A percentile compares a stretch with the other conserved stretches of the same genome.
Conservation (phyloP, 2,888 invertebrate genomes). For the Galeruca laticollis region DNA sequence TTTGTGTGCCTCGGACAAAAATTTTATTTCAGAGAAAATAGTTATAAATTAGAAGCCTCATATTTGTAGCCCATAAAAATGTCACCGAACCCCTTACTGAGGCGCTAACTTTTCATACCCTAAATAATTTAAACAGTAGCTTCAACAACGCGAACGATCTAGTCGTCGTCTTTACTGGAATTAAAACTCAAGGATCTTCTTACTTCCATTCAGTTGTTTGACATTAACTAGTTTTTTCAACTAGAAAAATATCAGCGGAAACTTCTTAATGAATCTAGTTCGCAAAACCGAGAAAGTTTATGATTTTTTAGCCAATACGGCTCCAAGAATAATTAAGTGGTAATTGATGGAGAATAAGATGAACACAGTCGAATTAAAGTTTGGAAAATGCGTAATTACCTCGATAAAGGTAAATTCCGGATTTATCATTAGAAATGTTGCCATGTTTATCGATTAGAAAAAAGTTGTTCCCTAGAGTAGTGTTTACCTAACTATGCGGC, state of each 20-base stretch:
- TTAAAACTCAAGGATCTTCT: not conserved
- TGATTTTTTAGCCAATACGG: not conserved
- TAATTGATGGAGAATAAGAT: too few species aligned
- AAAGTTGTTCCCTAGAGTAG: too few species aligned
- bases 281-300: not conserved
- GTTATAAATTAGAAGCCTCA: constrained; percentile 5
- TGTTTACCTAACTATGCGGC: too few species aligned
- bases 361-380: too few species aligned
- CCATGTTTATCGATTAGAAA: too few species aligned
- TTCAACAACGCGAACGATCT: not conserved
- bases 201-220: not conserved
- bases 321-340: not conserved
- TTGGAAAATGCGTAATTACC: too few species aligned
- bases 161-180: constrained; percentile 3
- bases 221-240: not conserved
- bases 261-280: not conserved
- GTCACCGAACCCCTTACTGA: not conserved
- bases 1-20: not conserved
- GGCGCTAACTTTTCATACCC: constrained; percentile 3
- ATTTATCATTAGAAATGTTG: too few species aligned
- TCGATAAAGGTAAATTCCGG: too few species aligned
- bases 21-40: not conserved
- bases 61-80: constrained; percentile 9
- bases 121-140: constrained; percentile 7
- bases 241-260: not conserved